Percentiles rank a stretch among this genome's conserved stretches.
Evolutionary conservation across 2,113 vertebrate species (phyloP).

Genomic region (Neodon shergylaensis): DNA sequence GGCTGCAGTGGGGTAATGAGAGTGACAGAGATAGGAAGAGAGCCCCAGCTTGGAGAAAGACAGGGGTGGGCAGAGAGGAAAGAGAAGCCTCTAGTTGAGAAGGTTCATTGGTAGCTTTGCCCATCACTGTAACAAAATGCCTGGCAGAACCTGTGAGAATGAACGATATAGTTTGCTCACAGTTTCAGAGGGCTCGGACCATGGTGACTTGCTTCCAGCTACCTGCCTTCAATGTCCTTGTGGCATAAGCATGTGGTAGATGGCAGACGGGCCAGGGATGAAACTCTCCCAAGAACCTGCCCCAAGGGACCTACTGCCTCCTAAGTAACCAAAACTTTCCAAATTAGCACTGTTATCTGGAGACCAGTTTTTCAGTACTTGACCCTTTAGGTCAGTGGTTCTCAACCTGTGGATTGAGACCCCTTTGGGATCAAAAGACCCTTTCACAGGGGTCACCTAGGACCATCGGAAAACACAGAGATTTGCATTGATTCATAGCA

Average conservation of each 20-base stretch:
- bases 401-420: background rate
- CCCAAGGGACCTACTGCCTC: background rate
- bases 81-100: background rate
- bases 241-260: no score
- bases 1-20: background rate
- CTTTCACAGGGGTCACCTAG: background rate
- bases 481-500: background rate
- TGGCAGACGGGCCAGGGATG: no score
- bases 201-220: rapidly evolving
- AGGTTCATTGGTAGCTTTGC: rapidly evolving
- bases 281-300: background rate
- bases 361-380: background rate
- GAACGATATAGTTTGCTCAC: background rate
- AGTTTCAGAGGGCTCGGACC: background rate
- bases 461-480: background rate
- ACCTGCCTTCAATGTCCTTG: background rate
- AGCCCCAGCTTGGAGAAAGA: background rate
- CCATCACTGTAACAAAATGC: background rate
- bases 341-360: background rate
- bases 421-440: background rate
- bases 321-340: background rate
- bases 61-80: rapidly evolving
- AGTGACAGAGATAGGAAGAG: no score
- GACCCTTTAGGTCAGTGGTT: background rate
- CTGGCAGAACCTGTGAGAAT: background rate